phyloP scores from a whole-genome alignment of 2,888 invertebrate species.

The Lymantria dispar region DNA sequence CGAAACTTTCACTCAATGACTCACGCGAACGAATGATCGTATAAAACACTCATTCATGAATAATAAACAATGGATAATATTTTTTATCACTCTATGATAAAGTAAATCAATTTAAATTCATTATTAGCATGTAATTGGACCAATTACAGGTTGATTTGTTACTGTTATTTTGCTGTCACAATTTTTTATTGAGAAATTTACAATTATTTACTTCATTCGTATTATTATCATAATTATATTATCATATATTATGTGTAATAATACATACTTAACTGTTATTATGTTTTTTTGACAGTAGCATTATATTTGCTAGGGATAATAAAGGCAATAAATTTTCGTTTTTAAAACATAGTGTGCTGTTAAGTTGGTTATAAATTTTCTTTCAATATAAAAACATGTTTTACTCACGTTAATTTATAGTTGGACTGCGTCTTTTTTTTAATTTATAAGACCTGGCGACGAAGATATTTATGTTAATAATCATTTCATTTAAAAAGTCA shows the following conservation, averaged over 20 bases:
- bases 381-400: no score
- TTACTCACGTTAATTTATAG: no score
- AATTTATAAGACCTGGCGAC: no score
- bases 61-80: constrained; percentile 14
- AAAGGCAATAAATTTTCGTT: no score
- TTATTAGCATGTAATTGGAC: constrained; percentile 22
- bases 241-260: background rate
- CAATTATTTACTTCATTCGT: background rate
- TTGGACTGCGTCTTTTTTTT: no score
- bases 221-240: background rate
- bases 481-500: background rate
- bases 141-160: constrained; percentile 15
- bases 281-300: background rate
- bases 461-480: no score
- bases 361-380: no score
- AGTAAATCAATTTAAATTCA: constrained; percentile 8
- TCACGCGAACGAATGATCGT: background rate
- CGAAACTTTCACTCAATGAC: background rate
- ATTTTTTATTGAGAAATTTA: constrained; percentile 10
- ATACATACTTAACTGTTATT: background rate
- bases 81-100: background rate
- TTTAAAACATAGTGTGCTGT: no score
- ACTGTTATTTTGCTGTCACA: constrained; percentile 10
- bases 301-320: no score
- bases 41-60: constrained; percentile 13